These are phyloP conservation scores for Neomorphus geoffroyi DNA, from an alignment of 2,797 vertebrate genomes.

Conservation along the genomic window DNA sequence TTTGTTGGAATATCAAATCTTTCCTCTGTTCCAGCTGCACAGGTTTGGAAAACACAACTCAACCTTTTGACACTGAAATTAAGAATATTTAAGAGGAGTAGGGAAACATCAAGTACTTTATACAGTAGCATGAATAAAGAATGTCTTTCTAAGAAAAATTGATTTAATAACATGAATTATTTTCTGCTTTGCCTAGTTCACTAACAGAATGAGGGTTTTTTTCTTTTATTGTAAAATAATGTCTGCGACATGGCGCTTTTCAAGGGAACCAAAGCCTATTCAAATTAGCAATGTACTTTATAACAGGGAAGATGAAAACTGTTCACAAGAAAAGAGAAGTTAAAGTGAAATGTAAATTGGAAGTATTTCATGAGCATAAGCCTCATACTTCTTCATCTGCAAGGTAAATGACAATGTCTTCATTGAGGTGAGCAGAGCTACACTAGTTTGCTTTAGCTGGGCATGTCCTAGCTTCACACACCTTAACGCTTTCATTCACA, in stretches of 20 bases:
- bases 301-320: neutral
- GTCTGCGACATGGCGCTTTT: neutral
- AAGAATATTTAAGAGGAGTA: neutral
- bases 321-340: neutral
- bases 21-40: neutral
- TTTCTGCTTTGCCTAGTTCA: neutral
- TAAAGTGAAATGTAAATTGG: neutral
- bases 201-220: neutral
- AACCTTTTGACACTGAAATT: neutral
- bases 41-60: neutral
- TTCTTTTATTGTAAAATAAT: neutral
- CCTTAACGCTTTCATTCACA: neutral
- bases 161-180: neutral
- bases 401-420: neutral
- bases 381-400: fast-evolving
- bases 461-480: neutral
- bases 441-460: neutral
- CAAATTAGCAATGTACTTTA: neutral
- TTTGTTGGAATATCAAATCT: neutral
- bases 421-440: neutral
- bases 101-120: neutral
- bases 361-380: neutral
- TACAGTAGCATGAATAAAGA: neutral
- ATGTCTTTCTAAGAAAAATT: neutral
- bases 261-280: neutral